These are phyloP conservation scores for Eupithecia centaureata DNA, from an alignment of 2,888 invertebrate species.

Conservation along the genomic window DNA sequence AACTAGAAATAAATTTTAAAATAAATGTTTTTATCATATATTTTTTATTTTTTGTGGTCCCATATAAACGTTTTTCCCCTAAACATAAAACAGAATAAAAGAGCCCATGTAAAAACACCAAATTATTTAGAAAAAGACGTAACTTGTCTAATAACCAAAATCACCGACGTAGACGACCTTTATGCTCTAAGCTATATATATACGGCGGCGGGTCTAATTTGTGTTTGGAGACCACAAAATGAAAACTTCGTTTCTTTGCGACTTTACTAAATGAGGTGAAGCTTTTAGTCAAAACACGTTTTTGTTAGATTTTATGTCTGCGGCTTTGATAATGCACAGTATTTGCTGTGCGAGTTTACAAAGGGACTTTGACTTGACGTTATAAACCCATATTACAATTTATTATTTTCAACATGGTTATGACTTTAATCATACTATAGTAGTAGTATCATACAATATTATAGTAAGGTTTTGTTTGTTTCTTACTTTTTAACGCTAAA, in stretches of 20 bases:
- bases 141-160: background rate
- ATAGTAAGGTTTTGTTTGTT: no score
- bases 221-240: slow-evolving; percentile 41
- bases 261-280: slow-evolving; percentile 71
- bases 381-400: slow-evolving; percentile 26
- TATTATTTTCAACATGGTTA: slow-evolving; percentile 20
- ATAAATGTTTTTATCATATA: no score
- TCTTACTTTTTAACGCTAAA: no score
- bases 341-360: slow-evolving; percentile 56
- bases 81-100: no score
- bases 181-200: slow-evolving; percentile 22
- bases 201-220: slow-evolving; percentile 29
- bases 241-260: slow-evolving; percentile 61
- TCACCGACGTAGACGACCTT: background rate
- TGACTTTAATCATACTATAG: slow-evolving; percentile 7
- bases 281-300: slow-evolving; percentile 74
- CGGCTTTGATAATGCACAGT: slow-evolving; percentile 59
- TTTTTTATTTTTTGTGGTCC: no score
- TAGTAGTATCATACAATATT: no score
- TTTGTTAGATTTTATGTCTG: slow-evolving; percentile 59
- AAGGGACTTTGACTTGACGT: slow-evolving; percentile 31
- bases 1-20: no score
- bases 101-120: no score
- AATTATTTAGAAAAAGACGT: background rate
- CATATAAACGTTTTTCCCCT: no score